Evolutionary conservation across 2,113 vertebrate species (phyloP), one percentile per base, ranked within the genome.

Genomic region (Phoenicopterus ruber): DNA sequence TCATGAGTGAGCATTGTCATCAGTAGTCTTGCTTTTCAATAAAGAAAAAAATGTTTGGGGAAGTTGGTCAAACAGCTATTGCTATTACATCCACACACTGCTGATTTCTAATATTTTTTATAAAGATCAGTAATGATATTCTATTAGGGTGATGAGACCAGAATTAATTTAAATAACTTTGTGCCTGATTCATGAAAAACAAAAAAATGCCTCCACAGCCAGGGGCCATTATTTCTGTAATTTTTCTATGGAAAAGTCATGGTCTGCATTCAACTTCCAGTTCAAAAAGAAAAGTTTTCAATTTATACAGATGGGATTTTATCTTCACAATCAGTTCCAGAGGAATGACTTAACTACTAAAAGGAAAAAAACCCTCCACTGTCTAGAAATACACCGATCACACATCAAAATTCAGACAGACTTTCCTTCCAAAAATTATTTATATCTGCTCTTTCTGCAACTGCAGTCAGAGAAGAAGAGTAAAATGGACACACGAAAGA

Each of bases 91-190:
- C 58, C 54, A 82, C 77, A 93, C 18, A 65, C 59, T 94, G 88
- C 50, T 96, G 54, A 89, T 89, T 97, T 83, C 90, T 92, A 55
- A 40, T 87, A 71, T 76, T 88, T 94, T 96, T 97, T 90, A 82
- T 93, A 95, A 89, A 94, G 81, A 81, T 73, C 57, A 95, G 86
- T 92, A 96, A 97, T 90, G 34, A 95, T 96, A 91, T 95, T 94
- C 61, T 97, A 83, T 94, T 97, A 95, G 54, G 65, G 79, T 95
- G 92, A 97, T 96, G 95, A 98, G 90, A 91, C 90, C 86, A 96
- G 93, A 98, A 97, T 96, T 98, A 94, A 96, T 98, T 98, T 97
- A 97, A 97, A 97, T 97, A 98, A 95, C 83, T 97, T 96, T 86
- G 74, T 89, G 86, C 31, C 83, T 92, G 89, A 97, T 95, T 97